Evolutionary conservation across 2,888 invertebrate species (phyloP).

Genomic region (Cryptocephalus moraei): DNA sequence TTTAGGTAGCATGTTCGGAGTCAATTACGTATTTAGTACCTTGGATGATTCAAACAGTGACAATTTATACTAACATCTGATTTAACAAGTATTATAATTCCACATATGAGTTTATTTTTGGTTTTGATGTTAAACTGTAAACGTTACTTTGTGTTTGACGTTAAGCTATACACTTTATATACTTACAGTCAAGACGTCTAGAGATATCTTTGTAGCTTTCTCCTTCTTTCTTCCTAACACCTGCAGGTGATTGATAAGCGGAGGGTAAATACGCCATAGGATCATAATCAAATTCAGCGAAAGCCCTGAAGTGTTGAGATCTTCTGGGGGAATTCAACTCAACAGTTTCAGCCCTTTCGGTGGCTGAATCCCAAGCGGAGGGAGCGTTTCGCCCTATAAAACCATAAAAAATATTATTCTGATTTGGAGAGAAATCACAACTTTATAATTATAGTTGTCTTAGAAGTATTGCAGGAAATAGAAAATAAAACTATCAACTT

Average conservation of each 20-base stretch:
- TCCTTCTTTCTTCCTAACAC: slow-evolving; percentile 34
- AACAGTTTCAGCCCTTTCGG: slow-evolving; percentile 7
- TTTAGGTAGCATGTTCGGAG: no score
- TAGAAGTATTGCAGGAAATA: no score
- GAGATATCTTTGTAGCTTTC: slow-evolving; percentile 36
- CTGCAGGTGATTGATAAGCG: slow-evolving; percentile 17
- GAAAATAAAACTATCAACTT: no score
- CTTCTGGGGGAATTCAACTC: slow-evolving; percentile 9
- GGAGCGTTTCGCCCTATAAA: slow-evolving; percentile 41
- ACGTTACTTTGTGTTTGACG: no score
- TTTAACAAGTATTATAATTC: no score
- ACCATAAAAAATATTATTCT: neutral
- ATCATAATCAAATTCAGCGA: slow-evolving; percentile 21
- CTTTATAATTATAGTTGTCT: no score
- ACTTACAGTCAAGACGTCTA: slow-evolving; percentile 34
- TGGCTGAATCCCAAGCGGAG: slow-evolving; percentile 22
- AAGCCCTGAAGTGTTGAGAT: slow-evolving; percentile 19
- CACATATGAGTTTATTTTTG: no score
- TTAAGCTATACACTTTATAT: neutral
- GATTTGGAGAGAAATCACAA: neutral
- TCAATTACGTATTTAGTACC: no score
- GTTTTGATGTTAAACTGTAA: no score
- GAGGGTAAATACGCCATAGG: slow-evolving; percentile 24
- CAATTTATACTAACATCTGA: no score
- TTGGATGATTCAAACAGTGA: no score